Evolutionary conservation across 2,797 vertebrate genomes (phyloP).

Genomic region (Malacoctenus gilli): DNA sequence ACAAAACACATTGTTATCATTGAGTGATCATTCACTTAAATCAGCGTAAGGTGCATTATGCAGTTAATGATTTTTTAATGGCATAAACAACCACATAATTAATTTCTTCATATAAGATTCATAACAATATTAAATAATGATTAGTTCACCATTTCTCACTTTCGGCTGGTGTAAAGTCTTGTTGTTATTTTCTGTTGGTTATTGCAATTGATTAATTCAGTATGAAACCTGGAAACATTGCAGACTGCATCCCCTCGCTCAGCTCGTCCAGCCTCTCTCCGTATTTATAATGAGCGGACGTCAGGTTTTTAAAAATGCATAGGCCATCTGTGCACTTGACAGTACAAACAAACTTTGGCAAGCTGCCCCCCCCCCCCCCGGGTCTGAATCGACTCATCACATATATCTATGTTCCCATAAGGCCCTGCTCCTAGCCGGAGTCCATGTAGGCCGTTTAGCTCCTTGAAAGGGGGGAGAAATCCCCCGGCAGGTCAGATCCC

Average conservation of each 20-base stretch:
- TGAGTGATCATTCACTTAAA: background rate
- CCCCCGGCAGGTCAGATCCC: slow-evolving; percentile 16
- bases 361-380: slow-evolving; percentile 66
- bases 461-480: slow-evolving; percentile 27
- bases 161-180: slow-evolving; percentile 28
- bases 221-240: slow-evolving; percentile 31
- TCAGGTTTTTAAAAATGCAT: slow-evolving; percentile 68
- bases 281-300: slow-evolving; percentile 47
- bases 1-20: too few species aligned
- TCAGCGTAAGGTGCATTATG: background rate
- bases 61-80: slow-evolving; percentile 6
- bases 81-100: slow-evolving; percentile 4
- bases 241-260: slow-evolving; percentile 17
- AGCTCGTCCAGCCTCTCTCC: slow-evolving; percentile 24
- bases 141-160: slow-evolving; percentile 53
- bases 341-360: slow-evolving; percentile 68
- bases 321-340: slow-evolving; percentile 66
- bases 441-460: slow-evolving; percentile 25
- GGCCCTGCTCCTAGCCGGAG: slow-evolving; percentile 35
- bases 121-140: slow-evolving; percentile 52
- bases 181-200: slow-evolving; percentile 27
- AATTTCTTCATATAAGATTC: slow-evolving; percentile 15
- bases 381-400: slow-evolving; percentile 42
- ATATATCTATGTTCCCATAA: slow-evolving; percentile 46
- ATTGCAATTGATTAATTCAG: slow-evolving; percentile 20